Conservation (phyloP, 2,113 vertebrate genomes). For the Paramisgurnus dabryanus region DNA sequence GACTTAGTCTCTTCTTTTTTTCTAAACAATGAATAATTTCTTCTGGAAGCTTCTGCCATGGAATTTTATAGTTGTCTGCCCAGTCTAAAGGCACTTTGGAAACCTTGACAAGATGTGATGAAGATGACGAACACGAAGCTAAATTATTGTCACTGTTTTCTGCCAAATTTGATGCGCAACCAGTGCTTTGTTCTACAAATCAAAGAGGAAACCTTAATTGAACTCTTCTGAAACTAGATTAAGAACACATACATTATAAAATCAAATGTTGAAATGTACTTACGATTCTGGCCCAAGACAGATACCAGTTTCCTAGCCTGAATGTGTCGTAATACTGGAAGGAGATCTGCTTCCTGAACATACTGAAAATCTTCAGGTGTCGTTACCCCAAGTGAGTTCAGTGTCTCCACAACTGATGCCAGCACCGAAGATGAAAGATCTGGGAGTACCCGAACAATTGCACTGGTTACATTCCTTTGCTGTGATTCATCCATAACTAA, state of each 20-base stretch:
- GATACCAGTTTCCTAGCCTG: not conserved
- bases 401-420: slow-evolving; percentile 22
- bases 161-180: no score
- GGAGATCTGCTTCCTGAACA: not conserved
- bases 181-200: no score
- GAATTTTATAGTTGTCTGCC: slow-evolving; percentile 30
- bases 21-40: slow-evolving; percentile 25
- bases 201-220: not conserved
- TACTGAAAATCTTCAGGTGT: slow-evolving; percentile 11
- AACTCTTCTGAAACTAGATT: no score
- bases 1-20: slow-evolving; percentile 13
- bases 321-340: not conserved
- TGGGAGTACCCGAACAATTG: slow-evolving; percentile 39
- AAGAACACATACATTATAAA: no score
- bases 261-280: no score
- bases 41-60: slow-evolving; percentile 26
- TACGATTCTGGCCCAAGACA: not conserved
- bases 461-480: slow-evolving; percentile 10
- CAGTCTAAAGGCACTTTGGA: slow-evolving; percentile 8
- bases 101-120: not conserved
- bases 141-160: not conserved
- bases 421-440: slow-evolving; percentile 38
- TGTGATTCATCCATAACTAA: slow-evolving; percentile 24
- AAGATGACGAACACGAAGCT: not conserved
- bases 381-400: slow-evolving; percentile 21